These are phyloP conservation scores for Cydia pomonella DNA, from an alignment of 1,140 invertebrate species.

Conservation along the genomic window DNA sequence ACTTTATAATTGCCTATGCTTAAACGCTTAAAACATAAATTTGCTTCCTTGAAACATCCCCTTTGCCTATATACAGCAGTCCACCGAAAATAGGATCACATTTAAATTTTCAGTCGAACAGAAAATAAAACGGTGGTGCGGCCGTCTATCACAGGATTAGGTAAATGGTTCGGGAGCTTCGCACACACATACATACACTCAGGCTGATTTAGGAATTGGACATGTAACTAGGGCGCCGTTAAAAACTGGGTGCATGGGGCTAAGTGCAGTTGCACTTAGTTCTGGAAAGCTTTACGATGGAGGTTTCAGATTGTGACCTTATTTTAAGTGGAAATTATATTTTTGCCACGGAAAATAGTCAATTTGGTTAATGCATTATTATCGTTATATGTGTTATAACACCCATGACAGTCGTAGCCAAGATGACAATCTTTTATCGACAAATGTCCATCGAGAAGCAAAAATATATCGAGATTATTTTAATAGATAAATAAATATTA, in stretches of 20 bases:
- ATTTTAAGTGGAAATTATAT: not conserved
- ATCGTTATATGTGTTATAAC: too few species aligned
- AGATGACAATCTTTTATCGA: too few species aligned
- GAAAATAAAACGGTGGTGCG: not conserved
- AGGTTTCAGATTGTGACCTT: not conserved
- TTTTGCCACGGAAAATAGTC: not conserved
- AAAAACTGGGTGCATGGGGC: not conserved
- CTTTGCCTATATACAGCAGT: not conserved
- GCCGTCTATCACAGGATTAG: not conserved
- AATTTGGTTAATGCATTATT: not conserved
- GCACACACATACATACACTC: not conserved
- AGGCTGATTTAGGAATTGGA: slow-evolving; percentile 3
- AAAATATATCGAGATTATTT: too few species aligned
- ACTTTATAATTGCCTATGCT: too few species aligned
- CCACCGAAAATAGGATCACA: not conserved
- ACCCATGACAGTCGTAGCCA: too few species aligned
- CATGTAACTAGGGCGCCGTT: not conserved
- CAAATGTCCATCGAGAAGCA: too few species aligned
- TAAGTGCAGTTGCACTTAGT: slow-evolving; percentile 19
- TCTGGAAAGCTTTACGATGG: not conserved
- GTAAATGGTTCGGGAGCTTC: not conserved
- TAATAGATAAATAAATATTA: too few species aligned
- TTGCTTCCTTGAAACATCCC: not conserved
- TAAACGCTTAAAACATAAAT: too few species aligned
- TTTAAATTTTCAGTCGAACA: not conserved